These are phyloP conservation scores for Hylaeus anthracinus DNA, from an alignment of 1,140 invertebrate genomes.

Conservation along the genomic window DNA sequence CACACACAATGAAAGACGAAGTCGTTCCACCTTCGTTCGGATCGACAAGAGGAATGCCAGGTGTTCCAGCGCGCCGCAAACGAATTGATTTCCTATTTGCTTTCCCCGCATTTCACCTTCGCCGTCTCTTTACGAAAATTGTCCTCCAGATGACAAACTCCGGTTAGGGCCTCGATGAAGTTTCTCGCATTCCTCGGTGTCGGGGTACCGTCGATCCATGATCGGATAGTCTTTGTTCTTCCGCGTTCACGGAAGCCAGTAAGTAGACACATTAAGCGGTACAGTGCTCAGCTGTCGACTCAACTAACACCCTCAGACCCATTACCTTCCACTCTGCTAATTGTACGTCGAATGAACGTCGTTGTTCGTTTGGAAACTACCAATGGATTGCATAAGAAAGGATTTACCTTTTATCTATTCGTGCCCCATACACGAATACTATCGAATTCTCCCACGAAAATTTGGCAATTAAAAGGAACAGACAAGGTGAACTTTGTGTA, in stretches of 20 bases:
- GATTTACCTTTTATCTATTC: slow-evolving; percentile 10
- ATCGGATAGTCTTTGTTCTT: slow-evolving; percentile 35
- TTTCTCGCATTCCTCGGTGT: not conserved
- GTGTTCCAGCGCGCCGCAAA: not conserved
- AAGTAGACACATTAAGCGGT: slow-evolving; percentile 52
- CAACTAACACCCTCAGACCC: not conserved
- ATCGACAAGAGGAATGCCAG: not conserved
- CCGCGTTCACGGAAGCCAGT: slow-evolving; percentile 11
- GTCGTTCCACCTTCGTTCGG: not conserved
- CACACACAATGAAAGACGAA: not conserved
- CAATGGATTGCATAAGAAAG: slow-evolving; percentile 7
- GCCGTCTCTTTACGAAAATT: slow-evolving; percentile 3
- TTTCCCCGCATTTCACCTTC: not conserved
- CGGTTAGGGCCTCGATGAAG: not conserved
- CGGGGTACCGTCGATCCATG: not conserved
- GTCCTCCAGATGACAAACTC: slow-evolving; percentile 4
- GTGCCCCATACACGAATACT: too few species aligned
- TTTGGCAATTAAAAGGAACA: too few species aligned
- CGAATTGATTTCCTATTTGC: slow-evolving; percentile 33
- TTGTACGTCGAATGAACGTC: slow-evolving; percentile 32
- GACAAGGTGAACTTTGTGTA: too few species aligned
- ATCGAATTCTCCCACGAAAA: too few species aligned
- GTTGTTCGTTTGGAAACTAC: slow-evolving; percentile 32
- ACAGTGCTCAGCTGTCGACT: slow-evolving; percentile 31
- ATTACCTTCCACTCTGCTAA: slow-evolving; percentile 21